Percentiles rank a stretch among this genome's conserved stretches.
Conservation (phyloP, 53 echinoderm and acorn worm species). For the Crossaster papposus region DNA sequence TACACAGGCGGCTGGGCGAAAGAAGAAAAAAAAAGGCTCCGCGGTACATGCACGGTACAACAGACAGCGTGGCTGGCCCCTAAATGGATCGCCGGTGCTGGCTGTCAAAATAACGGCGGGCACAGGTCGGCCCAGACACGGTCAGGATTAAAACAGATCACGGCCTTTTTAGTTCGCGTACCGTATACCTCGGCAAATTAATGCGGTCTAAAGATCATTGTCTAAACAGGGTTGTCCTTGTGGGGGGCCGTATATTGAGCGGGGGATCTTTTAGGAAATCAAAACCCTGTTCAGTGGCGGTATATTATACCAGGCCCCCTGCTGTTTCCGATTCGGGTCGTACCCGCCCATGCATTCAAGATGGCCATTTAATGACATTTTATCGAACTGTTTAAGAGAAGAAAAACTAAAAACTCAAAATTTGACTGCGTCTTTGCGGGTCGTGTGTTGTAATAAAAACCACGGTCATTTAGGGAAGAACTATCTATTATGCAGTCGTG, state of each 20-base stretch:
- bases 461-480: not conserved
- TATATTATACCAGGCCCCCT: constrained; percentile 61
- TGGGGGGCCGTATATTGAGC: constrained; percentile 41
- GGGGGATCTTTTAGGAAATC: not conserved
- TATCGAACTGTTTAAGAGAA: constrained; percentile 41
- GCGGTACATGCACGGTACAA: not conserved
- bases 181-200: constrained; percentile 26
- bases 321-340: constrained; percentile 38
- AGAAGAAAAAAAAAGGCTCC: too few relatives aligned
- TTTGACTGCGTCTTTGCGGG: constrained; percentile 15
- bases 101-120: constrained; percentile 60
- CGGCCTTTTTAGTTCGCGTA: not conserved
- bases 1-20: constrained; percentile 19
- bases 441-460: not conserved
- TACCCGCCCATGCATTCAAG: constrained; percentile 23
- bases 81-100: constrained; percentile 27
- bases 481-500: not conserved
- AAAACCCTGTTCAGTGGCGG: constrained; percentile 16
- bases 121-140: constrained; percentile 26
- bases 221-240: constrained; percentile 57
- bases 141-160: not conserved
- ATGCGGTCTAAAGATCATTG: constrained; percentile 26
- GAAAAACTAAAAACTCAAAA: constrained; percentile 11
- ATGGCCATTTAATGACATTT: constrained; percentile 52
- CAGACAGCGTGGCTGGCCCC: not conserved